Base-by-base conservation (phyloP, 2,797 vertebrate genomes). In the Sciurus vulgaris region DNA sequence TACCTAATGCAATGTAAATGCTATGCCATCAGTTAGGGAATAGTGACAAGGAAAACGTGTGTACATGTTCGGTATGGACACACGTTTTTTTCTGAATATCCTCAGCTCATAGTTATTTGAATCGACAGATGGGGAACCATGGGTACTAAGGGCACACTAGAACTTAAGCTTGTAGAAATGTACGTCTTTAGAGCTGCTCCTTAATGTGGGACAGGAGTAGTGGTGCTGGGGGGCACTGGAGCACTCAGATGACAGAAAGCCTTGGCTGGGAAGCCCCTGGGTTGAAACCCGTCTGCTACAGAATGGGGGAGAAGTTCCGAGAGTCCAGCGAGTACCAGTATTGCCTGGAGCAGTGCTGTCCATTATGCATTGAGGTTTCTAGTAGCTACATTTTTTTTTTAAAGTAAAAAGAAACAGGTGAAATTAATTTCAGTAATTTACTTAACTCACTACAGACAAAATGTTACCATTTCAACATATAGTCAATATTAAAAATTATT, bases 401-500 rank as follows among this genome's bases (percentile, higher is more conserved):
- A 90, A 70, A 26, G n/a, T 56, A 54, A 63, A 82, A 63, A 22
- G 30, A 89, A 69, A 51, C 8, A 56, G 30, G 11, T 90, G 24
- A 91, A 41, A 86, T 49, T 38, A 38, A 8, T 73, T 73, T 51
- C 17, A 89, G 38, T 33, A 54, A 79, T 35, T 47, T 56, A 35
- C 65, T 72, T 54, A 77, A 63, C 28, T 59, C 33, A 79, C 6
- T 72, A 24, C 72, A 84, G 74, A 65, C 26, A 78, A 89, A 93
- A 86, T 93, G 59, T 67, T 74, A 59, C 76, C n/a, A 92, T 59
- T 87, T 87, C 26, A 69, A 51, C n/a, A 94, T n/a, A 72, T 12
- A 61, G 26, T 89, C 56, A 30, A 47, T 41, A 72, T 61, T 92
- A 85, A 87, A 87, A 78, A 51, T 77, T 51, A 51, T 61, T 59